Percentiles rank a stretch among this genome's conserved stretches.
These are phyloP conservation scores for Xerus rutilus DNA, from an alignment of 2,797 vertebrate species.

Conservation along the genomic window DNA sequence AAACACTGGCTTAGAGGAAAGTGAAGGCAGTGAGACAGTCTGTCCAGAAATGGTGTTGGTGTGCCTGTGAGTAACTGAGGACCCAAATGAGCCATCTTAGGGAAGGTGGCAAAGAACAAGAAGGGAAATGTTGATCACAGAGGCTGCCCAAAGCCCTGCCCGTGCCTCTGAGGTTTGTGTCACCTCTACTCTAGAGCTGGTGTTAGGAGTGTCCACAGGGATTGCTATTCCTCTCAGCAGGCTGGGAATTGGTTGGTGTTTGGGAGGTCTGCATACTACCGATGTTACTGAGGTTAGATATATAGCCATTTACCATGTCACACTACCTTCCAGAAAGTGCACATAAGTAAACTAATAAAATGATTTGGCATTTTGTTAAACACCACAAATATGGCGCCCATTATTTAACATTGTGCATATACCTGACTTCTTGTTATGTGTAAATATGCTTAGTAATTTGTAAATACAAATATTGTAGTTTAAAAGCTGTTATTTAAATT, in stretches of 20 bases:
- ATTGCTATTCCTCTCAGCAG: neutral
- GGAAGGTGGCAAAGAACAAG: neutral
- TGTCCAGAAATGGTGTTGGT: neutral
- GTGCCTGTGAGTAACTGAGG: neutral
- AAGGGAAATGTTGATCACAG: neutral
- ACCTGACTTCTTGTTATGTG: neutral
- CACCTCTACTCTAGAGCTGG: neutral
- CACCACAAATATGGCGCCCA: neutral
- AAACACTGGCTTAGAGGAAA: neutral
- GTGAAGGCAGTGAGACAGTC: neutral
- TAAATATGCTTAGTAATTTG: neutral
- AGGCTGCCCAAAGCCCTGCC: neutral
- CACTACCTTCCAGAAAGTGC: neutral
- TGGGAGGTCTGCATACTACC: neutral
- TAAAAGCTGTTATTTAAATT: neutral
- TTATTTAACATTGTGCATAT: neutral
- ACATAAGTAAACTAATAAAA: neutral
- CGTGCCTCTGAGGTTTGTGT: neutral
- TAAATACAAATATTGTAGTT: neutral
- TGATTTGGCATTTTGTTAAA: neutral
- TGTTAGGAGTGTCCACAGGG: too few relatives aligned
- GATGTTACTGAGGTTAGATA: neutral
- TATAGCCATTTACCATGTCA: neutral
- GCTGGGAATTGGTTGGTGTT: neutral
- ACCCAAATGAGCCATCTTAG: too few relatives aligned